These are phyloP conservation scores for Philopotamus ludificatus DNA, from an alignment of 1,140 invertebrate species.

Conservation along the genomic window DNA sequence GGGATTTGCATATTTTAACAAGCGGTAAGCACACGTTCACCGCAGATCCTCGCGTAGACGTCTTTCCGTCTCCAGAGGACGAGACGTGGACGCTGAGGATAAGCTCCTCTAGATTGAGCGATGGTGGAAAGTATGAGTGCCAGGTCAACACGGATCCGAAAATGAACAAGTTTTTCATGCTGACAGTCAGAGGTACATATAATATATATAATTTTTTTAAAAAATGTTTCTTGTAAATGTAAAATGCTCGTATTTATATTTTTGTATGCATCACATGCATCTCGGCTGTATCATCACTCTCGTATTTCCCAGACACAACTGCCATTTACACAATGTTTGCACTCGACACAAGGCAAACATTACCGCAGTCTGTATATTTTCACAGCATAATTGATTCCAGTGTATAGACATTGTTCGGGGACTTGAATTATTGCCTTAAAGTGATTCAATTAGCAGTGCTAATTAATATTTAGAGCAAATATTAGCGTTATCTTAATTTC, in stretches of 20 bases:
- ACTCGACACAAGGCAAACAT: not conserved
- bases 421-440: slow-evolving; percentile 3
- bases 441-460: slow-evolving; percentile 11
- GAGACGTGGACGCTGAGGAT: slow-evolving; percentile 70
- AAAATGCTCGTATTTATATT: too few relatives aligned
- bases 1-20: slow-evolving; percentile 74
- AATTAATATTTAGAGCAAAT: slow-evolving; percentile 5
- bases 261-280: not conserved
- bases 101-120: slow-evolving; percentile 60
- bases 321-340: not conserved
- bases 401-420: not conserved
- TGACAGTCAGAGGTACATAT: slow-evolving; percentile 63
- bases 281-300: not conserved
- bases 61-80: slow-evolving; percentile 56
- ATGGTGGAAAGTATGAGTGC: slow-evolving; percentile 75
- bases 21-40: slow-evolving; percentile 69
- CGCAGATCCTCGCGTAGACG: slow-evolving; percentile 66
- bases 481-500: slow-evolving; percentile 12
- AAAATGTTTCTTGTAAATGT: too few relatives aligned
- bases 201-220: not conserved
- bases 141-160: slow-evolving; percentile 81
- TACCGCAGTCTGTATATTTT: slow-evolving; percentile 12
- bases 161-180: slow-evolving; percentile 66
- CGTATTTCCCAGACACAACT: too few relatives aligned
- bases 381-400: slow-evolving; percentile 12